These are phyloP conservation scores for Cephalopterus ornatus DNA, from an alignment of 2,113 vertebrate genomes.

Conservation along the genomic window DNA sequence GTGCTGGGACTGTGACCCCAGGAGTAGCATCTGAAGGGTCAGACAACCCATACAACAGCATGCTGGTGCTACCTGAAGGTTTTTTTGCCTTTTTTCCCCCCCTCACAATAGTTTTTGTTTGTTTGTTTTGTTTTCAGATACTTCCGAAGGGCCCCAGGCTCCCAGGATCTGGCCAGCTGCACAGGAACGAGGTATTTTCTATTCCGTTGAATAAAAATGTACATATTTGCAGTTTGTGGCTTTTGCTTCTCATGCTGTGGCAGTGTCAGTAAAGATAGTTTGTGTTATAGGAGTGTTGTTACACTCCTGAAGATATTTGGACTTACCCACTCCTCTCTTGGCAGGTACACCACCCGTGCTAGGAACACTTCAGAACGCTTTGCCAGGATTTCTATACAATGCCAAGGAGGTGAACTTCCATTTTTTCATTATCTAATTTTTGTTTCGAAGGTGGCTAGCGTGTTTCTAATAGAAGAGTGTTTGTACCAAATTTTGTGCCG, in stretches of 20 bases:
- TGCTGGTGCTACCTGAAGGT: neutral
- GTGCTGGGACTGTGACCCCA: neutral
- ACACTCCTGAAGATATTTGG: neutral
- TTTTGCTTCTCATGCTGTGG: neutral
- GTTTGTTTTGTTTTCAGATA: neutral
- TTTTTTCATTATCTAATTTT: neutral
- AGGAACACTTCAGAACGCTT: neutral
- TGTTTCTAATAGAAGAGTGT: neutral
- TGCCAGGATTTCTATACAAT: neutral
- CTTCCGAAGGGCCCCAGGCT: neutral
- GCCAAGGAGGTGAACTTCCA: neutral
- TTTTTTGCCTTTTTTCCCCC: neutral
- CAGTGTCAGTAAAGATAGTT: neutral
- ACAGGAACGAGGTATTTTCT: neutral
- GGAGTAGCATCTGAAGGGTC: neutral
- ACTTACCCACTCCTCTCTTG: neutral
- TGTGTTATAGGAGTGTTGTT: neutral
- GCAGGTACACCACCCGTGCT: neutral
- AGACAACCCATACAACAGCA: neutral
- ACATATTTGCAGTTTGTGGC: neutral
- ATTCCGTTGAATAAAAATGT: neutral
- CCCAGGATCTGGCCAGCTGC: neutral
- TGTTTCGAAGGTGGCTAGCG: neutral
- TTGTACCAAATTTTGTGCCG: neutral
- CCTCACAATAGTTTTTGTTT: neutral